These are phyloP conservation scores for Blomia tropicalis DNA, from an alignment of 2,888 invertebrate genomes.

Conservation along the genomic window DNA sequence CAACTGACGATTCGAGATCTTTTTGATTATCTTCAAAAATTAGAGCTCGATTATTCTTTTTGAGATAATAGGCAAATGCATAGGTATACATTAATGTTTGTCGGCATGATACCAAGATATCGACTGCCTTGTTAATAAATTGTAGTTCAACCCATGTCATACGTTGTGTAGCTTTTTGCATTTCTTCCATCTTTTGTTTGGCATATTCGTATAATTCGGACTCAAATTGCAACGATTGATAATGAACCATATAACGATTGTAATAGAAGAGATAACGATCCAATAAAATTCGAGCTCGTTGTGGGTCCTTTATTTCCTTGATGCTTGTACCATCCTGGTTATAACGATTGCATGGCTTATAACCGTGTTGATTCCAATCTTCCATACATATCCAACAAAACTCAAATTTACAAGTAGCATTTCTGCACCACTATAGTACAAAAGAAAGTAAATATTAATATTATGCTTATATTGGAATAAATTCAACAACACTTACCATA, in stretches of 20 bases:
- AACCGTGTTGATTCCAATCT: slow-evolving; percentile 96
- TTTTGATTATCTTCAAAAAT: slow-evolving; percentile 22
- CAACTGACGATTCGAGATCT: slow-evolving; percentile 16
- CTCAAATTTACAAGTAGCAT: slow-evolving; percentile 71
- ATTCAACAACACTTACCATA: slow-evolving; percentile 46
- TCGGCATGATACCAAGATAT: slow-evolving; percentile 86
- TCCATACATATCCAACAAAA: slow-evolving; percentile 99
- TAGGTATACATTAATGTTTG: slow-evolving; percentile 98
- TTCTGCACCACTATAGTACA: background rate
- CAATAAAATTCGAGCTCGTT: slow-evolving; percentile 82
- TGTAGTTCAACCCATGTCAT: slow-evolving; percentile 99
- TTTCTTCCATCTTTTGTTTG: background rate
- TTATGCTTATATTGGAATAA: background rate
- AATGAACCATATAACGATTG: slow-evolving; percentile 97
- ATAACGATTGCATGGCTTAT: slow-evolving; percentile 91
- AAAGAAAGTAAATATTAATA: background rate
- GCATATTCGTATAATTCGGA: slow-evolving; percentile 46
- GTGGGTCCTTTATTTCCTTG: slow-evolving; percentile 84
- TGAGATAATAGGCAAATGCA: slow-evolving; percentile 69
- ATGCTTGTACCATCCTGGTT: slow-evolving; percentile 75
- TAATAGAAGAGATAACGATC: slow-evolving; percentile 96
- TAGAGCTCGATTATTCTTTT: slow-evolving; percentile 13
- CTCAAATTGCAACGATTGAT: slow-evolving; percentile 94
- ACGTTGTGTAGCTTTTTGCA: background rate
- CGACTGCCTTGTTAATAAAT: slow-evolving; percentile 91